These are phyloP conservation scores for Willisornis vidua DNA, from an alignment of 2,113 vertebrate species.

Conservation along the genomic window DNA sequence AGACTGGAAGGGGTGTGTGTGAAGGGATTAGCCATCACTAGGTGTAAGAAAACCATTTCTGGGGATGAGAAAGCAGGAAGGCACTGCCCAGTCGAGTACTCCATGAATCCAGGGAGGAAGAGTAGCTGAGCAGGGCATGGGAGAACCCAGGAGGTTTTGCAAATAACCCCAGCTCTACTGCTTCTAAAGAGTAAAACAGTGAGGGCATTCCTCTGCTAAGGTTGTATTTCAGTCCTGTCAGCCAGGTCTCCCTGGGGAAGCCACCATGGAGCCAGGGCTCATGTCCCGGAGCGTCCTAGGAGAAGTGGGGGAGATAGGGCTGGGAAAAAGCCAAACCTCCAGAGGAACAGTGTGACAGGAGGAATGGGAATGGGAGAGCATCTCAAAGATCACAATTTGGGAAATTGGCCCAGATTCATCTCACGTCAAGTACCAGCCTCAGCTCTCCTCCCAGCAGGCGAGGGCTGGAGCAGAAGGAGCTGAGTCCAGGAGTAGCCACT, in stretches of 20 bases:
- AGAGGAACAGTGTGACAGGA: background rate
- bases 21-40: background rate
- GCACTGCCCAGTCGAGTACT: rapidly evolving
- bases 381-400: background rate
- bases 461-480: background rate
- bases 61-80: background rate
- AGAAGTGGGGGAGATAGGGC: background rate
- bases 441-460: background rate
- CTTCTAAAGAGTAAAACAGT: background rate
- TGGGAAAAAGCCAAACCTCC: background rate
- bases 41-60: rapidly evolving
- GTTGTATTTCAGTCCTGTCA: background rate
- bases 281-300: background rate
- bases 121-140: background rate
- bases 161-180: background rate
- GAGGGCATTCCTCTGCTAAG: background rate
- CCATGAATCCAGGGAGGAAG: background rate
- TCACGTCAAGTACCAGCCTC: background rate
- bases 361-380: background rate
- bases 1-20: background rate
- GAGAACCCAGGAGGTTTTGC: background rate
- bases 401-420: background rate
- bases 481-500: background rate
- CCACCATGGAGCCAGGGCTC: background rate
- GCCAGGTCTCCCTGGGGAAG: background rate